Evolutionary conservation across 2,888 invertebrate species (phyloP), one percentile per base, ranked within the genome.

Genomic region (Conistra vaccinii): DNA sequence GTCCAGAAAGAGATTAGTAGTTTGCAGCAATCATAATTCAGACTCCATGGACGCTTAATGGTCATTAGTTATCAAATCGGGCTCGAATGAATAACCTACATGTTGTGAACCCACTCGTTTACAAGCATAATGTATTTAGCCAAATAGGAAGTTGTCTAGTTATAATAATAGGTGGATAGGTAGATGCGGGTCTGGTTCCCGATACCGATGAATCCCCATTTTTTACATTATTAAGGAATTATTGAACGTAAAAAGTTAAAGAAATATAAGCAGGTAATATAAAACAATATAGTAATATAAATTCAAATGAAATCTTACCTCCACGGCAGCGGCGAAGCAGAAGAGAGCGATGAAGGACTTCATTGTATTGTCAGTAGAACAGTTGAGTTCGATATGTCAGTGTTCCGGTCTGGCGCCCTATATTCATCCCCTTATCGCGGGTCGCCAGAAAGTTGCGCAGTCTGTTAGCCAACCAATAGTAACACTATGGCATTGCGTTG

Each of bases 391-490:
- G 80, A 71, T 82, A 45, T 83, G 75, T 62, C 23, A 20, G 17
- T 17, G 42, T 26, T 23, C 3, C 20, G 48, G 3, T 6, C 71
- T 39, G 9, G 35, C 69, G 78, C 77, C 77, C 88, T 89, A 84
- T 89, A 89, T 88, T 66, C 74, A 9, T 12, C 14, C 14, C n/a
- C 29, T 86, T 89, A 89, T 89, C 89, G 61, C 39, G 3, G 26
- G 35, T 1, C 23, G 5, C n/a, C 3, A 26, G 14, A 51, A 26
- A 20, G 29, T 80, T 80, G 55, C 71, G 58, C 29, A 65, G n/a
- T 53, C 23, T 60, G 17, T 75, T 73, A 53, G 53, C n/a, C 53
- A 53, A 32, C 45, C 6, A 73, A 74, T 75, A 58, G 48, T 23
- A 75, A 61, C 42, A 66, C 60, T 70, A 53, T 14, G 10, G 23